A percentile compares a stretch with the other conserved stretches of the same genome.
phyloP scores from a whole-genome alignment of 2,113 vertebrate species.

The Trematocara marginatum region DNA sequence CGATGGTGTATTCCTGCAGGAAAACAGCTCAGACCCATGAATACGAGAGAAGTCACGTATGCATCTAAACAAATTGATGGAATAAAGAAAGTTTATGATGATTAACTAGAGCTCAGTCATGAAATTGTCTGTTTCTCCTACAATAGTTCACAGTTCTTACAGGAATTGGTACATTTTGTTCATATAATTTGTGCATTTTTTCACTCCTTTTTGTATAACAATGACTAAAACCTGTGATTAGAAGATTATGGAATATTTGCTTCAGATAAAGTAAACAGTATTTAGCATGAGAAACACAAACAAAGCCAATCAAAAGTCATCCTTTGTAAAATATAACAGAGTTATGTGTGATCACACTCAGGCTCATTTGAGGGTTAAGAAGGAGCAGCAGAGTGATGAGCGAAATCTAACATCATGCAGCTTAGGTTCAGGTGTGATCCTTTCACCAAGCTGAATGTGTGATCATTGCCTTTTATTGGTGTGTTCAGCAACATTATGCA shows the following conservation, averaged over 20 bases:
- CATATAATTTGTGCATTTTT: neutral
- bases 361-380: neutral
- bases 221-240: neutral
- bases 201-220: neutral
- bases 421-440: neutral
- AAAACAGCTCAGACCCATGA: neutral
- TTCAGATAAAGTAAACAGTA: neutral
- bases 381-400: neutral
- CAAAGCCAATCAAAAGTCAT: neutral
- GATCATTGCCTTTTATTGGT: neutral
- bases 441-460: neutral
- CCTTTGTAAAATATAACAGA: neutral
- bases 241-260: neutral
- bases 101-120: neutral
- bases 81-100: neutral
- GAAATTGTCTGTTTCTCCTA: neutral
- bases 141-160: neutral
- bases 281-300: neutral
- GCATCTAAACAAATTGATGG: neutral
- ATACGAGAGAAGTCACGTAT: neutral
- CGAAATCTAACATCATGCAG: neutral
- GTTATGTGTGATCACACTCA: neutral
- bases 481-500: neutral
- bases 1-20: slow-evolving; percentile 93
- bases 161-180: neutral